Evolutionary conservation across 2,797 vertebrate genomes (phyloP).

Genomic region (Mustela erminea): DNA sequence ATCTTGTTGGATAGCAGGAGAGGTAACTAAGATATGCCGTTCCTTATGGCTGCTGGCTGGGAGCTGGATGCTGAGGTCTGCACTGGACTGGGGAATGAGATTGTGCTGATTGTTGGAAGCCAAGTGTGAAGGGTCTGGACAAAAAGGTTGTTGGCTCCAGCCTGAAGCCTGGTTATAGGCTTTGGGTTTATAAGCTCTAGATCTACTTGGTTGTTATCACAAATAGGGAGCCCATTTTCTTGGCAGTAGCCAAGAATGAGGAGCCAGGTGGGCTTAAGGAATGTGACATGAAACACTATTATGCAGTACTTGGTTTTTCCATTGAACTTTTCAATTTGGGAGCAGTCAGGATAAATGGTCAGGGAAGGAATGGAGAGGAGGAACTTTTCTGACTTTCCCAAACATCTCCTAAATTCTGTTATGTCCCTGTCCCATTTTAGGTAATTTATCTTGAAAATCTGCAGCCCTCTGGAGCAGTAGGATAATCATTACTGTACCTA

Average conservation of each 20-base stretch:
- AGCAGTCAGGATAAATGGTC: slow-evolving; percentile 30
- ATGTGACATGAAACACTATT: background rate
- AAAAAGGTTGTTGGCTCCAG: background rate
- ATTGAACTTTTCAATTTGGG: background rate
- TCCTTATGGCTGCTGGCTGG: slow-evolving; percentile 31
- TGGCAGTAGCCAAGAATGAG: background rate
- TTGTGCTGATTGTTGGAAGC: background rate
- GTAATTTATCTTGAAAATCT: slow-evolving; percentile 77
- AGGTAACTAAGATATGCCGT: slow-evolving; percentile 63
- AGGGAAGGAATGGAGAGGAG: background rate
- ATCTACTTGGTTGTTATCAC: background rate
- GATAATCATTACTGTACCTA: slow-evolving; percentile 77
- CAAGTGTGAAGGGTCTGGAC: background rate
- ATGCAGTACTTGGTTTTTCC: background rate
- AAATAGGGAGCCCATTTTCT: background rate
- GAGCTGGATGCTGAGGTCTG: background rate
- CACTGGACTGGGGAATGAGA: background rate
- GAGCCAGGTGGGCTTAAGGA: slow-evolving; percentile 45
- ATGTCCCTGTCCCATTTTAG: background rate
- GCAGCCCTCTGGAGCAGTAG: slow-evolving; percentile 51
- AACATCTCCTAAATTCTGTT: background rate
- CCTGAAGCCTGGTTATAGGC: rapidly evolving
- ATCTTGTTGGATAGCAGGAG: slow-evolving; percentile 69
- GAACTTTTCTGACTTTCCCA: background rate
- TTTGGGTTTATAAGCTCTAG: background rate